Conservation (phyloP, 2,113 vertebrate species). For the Smithornis capensis region DNA sequence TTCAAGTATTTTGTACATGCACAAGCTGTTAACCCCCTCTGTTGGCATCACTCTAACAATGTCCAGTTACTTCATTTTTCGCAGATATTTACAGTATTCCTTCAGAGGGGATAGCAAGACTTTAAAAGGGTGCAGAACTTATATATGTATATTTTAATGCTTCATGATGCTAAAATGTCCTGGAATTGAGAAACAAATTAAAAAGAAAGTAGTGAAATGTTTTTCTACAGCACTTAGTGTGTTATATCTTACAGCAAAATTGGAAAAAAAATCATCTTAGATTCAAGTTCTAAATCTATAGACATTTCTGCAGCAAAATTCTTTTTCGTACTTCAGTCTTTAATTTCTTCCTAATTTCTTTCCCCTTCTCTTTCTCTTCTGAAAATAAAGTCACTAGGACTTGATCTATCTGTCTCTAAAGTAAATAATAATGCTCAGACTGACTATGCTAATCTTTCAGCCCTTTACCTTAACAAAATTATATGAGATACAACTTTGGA, state of each 20-base stretch:
- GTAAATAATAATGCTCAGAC: background rate
- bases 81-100: conserved; percentile 59
- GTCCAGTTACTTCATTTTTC: conserved; percentile 71
- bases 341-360: background rate
- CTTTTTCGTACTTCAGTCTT: background rate
- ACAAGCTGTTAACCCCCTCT: conserved; percentile 80
- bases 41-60: conserved; percentile 64
- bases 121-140: conserved; percentile 22
- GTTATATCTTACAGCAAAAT: background rate
- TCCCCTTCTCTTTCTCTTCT: background rate
- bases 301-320: background rate
- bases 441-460: background rate
- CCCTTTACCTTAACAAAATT: background rate
- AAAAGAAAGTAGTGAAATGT: background rate
- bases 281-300: background rate
- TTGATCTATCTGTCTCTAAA: background rate
- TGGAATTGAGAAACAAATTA: conserved; percentile 32
- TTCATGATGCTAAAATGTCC: background rate
- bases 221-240: background rate
- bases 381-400: background rate
- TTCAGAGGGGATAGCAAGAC: conserved; percentile 25
- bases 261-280: conserved; percentile 1
- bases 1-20: conserved; percentile 76
- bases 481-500: background rate
- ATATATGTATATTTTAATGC: background rate